Evolutionary conservation across 2,113 vertebrate genomes (phyloP).

Genomic region (Columba janthina): DNA sequence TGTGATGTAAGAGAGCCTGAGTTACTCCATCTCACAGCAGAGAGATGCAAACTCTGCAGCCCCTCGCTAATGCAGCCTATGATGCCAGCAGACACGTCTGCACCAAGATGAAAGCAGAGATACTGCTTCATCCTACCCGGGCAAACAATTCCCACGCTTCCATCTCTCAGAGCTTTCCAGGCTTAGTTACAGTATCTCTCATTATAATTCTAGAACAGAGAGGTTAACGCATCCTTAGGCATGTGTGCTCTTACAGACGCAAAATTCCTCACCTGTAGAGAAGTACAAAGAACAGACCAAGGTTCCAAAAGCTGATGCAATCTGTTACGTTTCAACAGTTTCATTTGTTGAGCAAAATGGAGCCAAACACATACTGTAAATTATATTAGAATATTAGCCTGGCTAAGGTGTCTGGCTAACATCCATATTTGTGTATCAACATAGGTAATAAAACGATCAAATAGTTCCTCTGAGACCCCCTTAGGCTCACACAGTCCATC

Average conservation of each 20-base stretch:
- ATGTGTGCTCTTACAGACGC: neutral
- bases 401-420: constrained; percentile 59
- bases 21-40: neutral
- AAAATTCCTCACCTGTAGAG: neutral
- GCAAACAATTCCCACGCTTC: neutral
- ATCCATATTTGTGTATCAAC: constrained; percentile 68
- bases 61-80: neutral
- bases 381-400: constrained; percentile 58
- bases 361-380: constrained; percentile 55
- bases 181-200: neutral
- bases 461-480: constrained; percentile 63
- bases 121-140: neutral
- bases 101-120: neutral
- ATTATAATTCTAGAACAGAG: neutral
- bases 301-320: constrained; percentile 37
- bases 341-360: constrained; percentile 44
- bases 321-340: constrained; percentile 16
- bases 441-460: constrained; percentile 70
- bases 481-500: constrained; percentile 56
- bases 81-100: neutral
- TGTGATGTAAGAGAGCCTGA: neutral
- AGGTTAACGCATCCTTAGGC: neutral
- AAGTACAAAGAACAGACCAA: constrained; percentile 5
- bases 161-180: neutral
- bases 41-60: neutral